Evolutionary conservation across 2,888 invertebrate genomes (phyloP).

Genomic region (Trichopria drosophilae): DNA sequence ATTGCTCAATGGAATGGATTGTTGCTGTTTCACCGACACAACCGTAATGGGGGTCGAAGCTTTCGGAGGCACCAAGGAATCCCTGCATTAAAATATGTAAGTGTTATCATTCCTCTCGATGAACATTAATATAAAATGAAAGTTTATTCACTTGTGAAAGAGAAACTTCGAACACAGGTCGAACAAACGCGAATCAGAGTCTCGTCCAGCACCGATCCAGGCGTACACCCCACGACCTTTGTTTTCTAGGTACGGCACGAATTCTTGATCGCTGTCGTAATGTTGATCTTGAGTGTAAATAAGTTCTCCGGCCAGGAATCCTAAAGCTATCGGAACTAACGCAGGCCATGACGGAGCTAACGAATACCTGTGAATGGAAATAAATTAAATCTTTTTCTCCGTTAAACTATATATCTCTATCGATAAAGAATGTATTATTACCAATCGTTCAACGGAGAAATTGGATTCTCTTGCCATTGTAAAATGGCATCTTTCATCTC

Average conservation of each 20-base stretch:
- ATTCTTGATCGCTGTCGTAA: constrained; percentile 49
- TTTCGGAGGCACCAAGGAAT: constrained; percentile 47
- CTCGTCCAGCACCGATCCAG: constrained; percentile 94
- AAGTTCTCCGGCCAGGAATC: constrained; percentile 55
- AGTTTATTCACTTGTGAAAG: constrained; percentile 59
- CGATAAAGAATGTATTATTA: constrained; percentile 54
- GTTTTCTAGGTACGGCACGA: constrained; percentile 56
- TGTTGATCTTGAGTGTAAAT: constrained; percentile 48
- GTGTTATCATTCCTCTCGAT: no score
- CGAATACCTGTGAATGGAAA: constrained; percentile 54
- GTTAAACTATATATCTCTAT: no score
- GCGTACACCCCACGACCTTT: constrained; percentile 67
- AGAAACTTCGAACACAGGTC: constrained; percentile 81
- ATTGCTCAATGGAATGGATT: constrained; percentile 29
- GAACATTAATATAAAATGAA: not conserved
- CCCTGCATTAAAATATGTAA: constrained; percentile 38
- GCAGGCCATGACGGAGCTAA: constrained; percentile 53
- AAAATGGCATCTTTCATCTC: constrained; percentile 75
- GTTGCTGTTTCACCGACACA: constrained; percentile 36
- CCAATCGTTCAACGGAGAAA: constrained; percentile 82
- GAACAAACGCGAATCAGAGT: constrained; percentile 77
- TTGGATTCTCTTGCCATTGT: constrained; percentile 77
- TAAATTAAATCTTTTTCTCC: no score
- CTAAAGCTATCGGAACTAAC: constrained; percentile 51
- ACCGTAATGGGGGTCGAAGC: constrained; percentile 29